These are phyloP conservation scores for Coelopa frigida DNA, from an alignment of 1,140 invertebrate species.

Conservation along the genomic window DNA sequence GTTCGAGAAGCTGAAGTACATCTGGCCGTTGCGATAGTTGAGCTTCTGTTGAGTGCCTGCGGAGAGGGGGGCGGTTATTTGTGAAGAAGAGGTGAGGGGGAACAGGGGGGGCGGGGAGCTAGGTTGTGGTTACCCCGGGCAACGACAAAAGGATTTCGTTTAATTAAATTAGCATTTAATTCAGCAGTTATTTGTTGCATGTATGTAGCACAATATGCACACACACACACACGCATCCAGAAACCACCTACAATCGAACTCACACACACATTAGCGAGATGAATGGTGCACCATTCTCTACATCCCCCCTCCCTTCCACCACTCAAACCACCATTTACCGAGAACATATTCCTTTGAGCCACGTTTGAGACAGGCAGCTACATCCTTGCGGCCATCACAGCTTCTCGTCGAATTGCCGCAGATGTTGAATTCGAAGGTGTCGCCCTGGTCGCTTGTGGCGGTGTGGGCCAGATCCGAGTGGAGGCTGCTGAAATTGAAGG, in stretches of 20 bases:
- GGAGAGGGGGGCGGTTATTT: too few species aligned
- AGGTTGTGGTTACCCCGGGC: too few species aligned
- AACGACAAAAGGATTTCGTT: too few species aligned
- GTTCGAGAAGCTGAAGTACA: conserved; percentile 29
- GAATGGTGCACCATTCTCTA: too few species aligned
- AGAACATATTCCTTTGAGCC: conserved; percentile 29
- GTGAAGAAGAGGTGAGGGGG: too few species aligned
- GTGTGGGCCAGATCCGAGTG: conserved; percentile 32
- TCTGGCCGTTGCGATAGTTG: conserved; percentile 27
- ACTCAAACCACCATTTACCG: conserved; percentile 24
- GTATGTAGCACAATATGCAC: neutral
- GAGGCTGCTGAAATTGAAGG: conserved; percentile 32
- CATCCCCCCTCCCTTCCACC: too few species aligned
- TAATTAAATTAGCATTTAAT: too few species aligned
- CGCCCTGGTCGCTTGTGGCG: conserved; percentile 13
- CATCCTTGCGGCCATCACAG: conserved; percentile 29
- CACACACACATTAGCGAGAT: too few species aligned
- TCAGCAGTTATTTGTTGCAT: neutral
- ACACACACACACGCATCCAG: neutral
- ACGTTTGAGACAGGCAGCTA: conserved; percentile 32
- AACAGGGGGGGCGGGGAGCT: too few species aligned
- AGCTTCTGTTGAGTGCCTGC: conserved; percentile 32
- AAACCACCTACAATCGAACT: too few species aligned
- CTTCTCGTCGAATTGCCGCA: conserved; percentile 28
- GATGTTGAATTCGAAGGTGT: conserved; percentile 36